Conservation (phyloP, 2,888 invertebrate genomes). For the Metacarcinus magister region DNA sequence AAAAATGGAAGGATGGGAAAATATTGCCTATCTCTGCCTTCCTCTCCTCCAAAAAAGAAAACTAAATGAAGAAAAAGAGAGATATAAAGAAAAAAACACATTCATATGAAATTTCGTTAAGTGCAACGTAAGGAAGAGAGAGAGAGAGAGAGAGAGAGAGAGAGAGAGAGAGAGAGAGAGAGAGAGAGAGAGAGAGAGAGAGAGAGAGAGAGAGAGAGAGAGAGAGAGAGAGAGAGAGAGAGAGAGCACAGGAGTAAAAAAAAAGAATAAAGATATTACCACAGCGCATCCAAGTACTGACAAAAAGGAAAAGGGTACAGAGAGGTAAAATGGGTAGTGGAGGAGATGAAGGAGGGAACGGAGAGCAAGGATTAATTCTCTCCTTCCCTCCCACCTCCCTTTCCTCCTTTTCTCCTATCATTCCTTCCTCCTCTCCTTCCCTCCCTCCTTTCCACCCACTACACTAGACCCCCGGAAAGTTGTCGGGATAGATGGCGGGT, state of each 20-base stretch:
- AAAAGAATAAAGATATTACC: background rate
- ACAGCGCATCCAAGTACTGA: background rate
- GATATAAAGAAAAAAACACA: background rate
- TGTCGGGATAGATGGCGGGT: slow-evolving; percentile 17
- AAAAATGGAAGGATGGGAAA: too few relatives aligned
- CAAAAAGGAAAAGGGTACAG: background rate
- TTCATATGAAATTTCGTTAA: background rate
- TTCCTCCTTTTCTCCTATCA: background rate
- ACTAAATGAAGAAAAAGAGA: background rate
- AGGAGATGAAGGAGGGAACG: slow-evolving; percentile 5
- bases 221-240: background rate
- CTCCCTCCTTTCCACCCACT: background rate
- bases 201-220: background rate
- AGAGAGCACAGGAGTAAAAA: background rate
- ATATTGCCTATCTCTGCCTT: too few relatives aligned
- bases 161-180: background rate
- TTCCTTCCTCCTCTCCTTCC: background rate
- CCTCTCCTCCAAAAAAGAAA: background rate
- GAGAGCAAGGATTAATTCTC: slow-evolving; percentile 44
- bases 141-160: background rate
- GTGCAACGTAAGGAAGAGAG: background rate
- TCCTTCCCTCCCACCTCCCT: background rate
- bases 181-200: background rate
- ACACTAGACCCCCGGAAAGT: slow-evolving; percentile 36
- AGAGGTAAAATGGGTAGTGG: slow-evolving; percentile 26